Evolutionary conservation across 53 echinoderm and acorn worm species (phyloP).

Genomic region (Echinarachnius parma): DNA sequence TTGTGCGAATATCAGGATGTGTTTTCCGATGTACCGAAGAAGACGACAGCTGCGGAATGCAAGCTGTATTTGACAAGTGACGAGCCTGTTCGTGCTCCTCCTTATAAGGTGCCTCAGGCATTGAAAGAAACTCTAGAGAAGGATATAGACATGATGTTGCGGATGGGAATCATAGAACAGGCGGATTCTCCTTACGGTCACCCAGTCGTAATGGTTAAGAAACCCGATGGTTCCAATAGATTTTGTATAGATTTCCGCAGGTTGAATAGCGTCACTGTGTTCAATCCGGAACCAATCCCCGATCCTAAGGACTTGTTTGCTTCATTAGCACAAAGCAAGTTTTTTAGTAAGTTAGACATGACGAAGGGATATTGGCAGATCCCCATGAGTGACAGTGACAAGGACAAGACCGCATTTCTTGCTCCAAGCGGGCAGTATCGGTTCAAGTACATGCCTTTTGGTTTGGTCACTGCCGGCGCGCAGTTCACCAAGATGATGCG

Average conservation of each 20-base stretch:
- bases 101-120: conserved; percentile 20
- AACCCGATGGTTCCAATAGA: conserved; percentile 21
- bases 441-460: conserved; percentile 73
- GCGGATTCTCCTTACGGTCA: conserved; percentile 27
- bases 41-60: conserved; percentile 9
- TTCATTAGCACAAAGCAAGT: background rate
- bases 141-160: conserved; percentile 10
- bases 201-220: conserved; percentile 28
- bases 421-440: conserved; percentile 53
- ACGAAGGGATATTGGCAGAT: conserved; percentile 64
- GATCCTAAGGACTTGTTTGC: conserved; percentile 13
- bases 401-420: conserved; percentile 57
- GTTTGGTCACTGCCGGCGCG: conserved; percentile 62
- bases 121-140: conserved; percentile 3
- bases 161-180: conserved; percentile 15
- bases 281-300: conserved; percentile 30
- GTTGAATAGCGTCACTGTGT: conserved; percentile 6
- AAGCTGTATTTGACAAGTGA: too few species aligned
- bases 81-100: conserved; percentile 12
- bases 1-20: conserved; percentile 19
- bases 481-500: conserved; percentile 64
- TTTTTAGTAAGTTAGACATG: conserved; percentile 22
- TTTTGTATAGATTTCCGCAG: conserved; percentile 25
- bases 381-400: conserved; percentile 47
- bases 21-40: conserved; percentile 8